phyloP scores from a whole-genome alignment of 1,140 invertebrate genomes.

The Lordiphosa collinella region DNA sequence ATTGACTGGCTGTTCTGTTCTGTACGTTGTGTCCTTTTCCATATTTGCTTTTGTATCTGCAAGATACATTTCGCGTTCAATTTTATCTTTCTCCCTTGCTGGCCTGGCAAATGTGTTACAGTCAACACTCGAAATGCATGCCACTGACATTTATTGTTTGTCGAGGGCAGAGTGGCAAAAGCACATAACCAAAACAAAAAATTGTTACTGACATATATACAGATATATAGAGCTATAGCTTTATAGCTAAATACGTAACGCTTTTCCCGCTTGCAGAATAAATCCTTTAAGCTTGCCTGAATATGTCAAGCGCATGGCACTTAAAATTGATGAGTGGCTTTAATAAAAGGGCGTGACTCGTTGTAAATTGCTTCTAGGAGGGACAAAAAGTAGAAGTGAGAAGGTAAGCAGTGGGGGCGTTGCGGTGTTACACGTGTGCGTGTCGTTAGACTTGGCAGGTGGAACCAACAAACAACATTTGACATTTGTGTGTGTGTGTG shows the following conservation, averaged over 20 bases:
- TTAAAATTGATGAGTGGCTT: slow-evolving; percentile 23
- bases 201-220: background rate
- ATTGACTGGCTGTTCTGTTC: too few relatives aligned
- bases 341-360: slow-evolving; percentile 23
- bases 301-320: slow-evolving; percentile 22
- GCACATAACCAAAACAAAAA: background rate
- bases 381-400: background rate
- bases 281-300: slow-evolving; percentile 22
- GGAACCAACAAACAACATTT: background rate
- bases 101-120: slow-evolving; percentile 1
- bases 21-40: background rate
- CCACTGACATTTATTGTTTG: slow-evolving; percentile 21
- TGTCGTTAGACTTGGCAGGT: slow-evolving; percentile 8
- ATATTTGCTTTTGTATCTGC: slow-evolving; percentile 6
- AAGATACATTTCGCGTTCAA: slow-evolving; percentile 5
- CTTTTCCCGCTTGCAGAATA: slow-evolving; percentile 5
- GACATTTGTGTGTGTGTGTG: too few relatives aligned
- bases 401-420: background rate
- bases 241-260: slow-evolving; percentile 8
- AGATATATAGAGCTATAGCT: slow-evolving; percentile 2
- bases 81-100: slow-evolving; percentile 1
- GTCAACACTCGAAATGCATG: slow-evolving; percentile 15
- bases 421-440: slow-evolving; percentile 6
- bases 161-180: background rate
- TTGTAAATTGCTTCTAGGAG: slow-evolving; percentile 18